Percentiles rank a stretch among this genome's conserved stretches.
Evolutionary conservation across 2,113 vertebrate genomes (phyloP).

Genomic region (Rostratula benghalensis): DNA sequence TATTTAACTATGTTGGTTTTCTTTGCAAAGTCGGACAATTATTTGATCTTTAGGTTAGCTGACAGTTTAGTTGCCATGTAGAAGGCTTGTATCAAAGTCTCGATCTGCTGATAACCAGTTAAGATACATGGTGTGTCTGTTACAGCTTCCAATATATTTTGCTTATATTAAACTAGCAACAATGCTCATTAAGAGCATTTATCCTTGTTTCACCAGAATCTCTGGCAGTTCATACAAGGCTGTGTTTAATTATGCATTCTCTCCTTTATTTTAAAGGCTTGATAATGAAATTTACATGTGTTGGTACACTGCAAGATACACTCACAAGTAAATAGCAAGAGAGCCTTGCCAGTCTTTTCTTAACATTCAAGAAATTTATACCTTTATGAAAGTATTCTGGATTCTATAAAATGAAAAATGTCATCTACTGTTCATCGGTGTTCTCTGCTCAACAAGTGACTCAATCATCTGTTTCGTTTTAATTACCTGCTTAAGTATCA

Average conservation of each 20-base stretch:
- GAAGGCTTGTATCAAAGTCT: not conserved
- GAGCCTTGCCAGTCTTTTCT: not conserved
- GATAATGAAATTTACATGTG: not conserved
- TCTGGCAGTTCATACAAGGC: not conserved
- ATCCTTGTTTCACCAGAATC: not conserved
- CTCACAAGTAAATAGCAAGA: not conserved
- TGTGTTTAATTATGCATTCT: not conserved
- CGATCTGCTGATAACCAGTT: not conserved
- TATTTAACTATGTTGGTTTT: not conserved
- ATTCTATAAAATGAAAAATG: not conserved
- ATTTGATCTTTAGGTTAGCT: not conserved
- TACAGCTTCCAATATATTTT: not conserved
- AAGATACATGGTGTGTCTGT: not conserved
- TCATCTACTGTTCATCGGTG: not conserved
- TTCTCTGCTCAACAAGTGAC: not conserved
- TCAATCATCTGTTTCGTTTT: not conserved
- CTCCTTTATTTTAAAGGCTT: not conserved
- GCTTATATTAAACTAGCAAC: not conserved
- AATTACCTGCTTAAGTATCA: not conserved
- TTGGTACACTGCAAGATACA: not conserved
- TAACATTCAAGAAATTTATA: not conserved
- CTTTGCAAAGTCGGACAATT: not conserved
- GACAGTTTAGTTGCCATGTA: not conserved
- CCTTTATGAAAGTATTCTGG: not conserved
- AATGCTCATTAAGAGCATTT: not conserved